Conservation (phyloP, 2,113 vertebrate genomes). For the Aphyosemion australe region DNA sequence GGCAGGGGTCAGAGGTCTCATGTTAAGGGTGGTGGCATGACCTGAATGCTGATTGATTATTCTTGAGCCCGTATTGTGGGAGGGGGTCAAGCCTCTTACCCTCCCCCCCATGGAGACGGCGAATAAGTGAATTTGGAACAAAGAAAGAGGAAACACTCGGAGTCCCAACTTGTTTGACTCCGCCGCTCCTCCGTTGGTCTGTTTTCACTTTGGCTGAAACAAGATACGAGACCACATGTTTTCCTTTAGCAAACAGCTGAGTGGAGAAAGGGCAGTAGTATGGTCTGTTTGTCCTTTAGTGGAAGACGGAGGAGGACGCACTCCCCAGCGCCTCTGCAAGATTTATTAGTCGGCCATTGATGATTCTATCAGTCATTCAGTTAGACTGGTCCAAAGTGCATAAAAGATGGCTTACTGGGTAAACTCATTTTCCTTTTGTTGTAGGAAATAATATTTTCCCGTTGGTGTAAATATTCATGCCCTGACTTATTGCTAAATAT, state of each 20-base stretch:
- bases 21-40: slow-evolving; percentile 58
- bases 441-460: too few relatives aligned
- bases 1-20: slow-evolving; percentile 58
- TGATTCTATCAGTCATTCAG: slow-evolving; percentile 14
- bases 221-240: slow-evolving; percentile 61
- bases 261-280: slow-evolving; percentile 42
- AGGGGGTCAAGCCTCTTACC: slow-evolving; percentile 52
- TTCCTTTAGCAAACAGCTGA: slow-evolving; percentile 67
- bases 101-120: slow-evolving; percentile 26
- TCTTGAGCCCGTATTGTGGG: slow-evolving; percentile 31
- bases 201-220: slow-evolving; percentile 68
- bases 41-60: slow-evolving; percentile 74
- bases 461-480: too few relatives aligned
- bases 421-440: too few relatives aligned
- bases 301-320: slow-evolving; percentile 20
- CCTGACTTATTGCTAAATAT: too few relatives aligned
- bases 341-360: slow-evolving; percentile 39
- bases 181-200: slow-evolving; percentile 25
- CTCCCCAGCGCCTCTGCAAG: slow-evolving; percentile 4
- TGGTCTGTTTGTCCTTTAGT: slow-evolving; percentile 44
- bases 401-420: background rate
- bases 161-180: slow-evolving; percentile 41
- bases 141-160: slow-evolving; percentile 13
- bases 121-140: slow-evolving; percentile 32
- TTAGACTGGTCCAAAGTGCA: slow-evolving; percentile 15